phyloP scores from a whole-genome alignment of 1,140 invertebrate genomes.

The Pseudoatta argentina region DNA sequence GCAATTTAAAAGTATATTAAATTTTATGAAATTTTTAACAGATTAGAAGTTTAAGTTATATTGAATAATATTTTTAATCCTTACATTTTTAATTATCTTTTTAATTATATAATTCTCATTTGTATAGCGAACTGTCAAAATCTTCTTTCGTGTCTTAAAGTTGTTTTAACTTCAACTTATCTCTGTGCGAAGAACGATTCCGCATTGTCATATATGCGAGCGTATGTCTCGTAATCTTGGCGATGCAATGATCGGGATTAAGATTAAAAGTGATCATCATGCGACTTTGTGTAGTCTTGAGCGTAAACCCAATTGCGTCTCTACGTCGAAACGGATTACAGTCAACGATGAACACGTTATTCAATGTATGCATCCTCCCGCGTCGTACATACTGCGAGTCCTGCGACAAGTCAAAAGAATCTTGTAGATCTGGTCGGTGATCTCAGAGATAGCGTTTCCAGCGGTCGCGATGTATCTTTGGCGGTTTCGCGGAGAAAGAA shows the following conservation, averaged over 20 bases:
- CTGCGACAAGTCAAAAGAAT: conserved; percentile 38
- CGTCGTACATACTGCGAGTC: neutral
- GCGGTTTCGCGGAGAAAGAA: neutral
- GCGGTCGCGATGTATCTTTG: neutral
- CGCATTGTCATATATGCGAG: neutral
- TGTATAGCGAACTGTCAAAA: neutral
- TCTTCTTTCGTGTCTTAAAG: neutral
- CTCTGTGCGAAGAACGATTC: neutral
- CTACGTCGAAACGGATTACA: conserved; percentile 74
- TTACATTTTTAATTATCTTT: neutral
- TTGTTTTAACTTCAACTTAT: neutral
- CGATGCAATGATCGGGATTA: neutral
- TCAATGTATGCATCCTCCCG: neutral
- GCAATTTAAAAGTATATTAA: too few species aligned
- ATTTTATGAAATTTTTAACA: too few species aligned
- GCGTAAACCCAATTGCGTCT: conserved; percentile 66
- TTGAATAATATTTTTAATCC: neutral
- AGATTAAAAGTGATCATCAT: conserved; percentile 70
- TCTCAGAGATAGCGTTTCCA: conserved; percentile 46
- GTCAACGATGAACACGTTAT: conserved; percentile 41
- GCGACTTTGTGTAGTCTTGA: conserved; percentile 61
- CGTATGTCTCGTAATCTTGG: neutral
- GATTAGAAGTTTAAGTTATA: neutral
- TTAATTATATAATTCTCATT: neutral
- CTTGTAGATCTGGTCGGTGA: conserved; percentile 51